Conservation (phyloP, 53 echinoderm and acorn worm species). For the Temnopleurus reevesii region DNA sequence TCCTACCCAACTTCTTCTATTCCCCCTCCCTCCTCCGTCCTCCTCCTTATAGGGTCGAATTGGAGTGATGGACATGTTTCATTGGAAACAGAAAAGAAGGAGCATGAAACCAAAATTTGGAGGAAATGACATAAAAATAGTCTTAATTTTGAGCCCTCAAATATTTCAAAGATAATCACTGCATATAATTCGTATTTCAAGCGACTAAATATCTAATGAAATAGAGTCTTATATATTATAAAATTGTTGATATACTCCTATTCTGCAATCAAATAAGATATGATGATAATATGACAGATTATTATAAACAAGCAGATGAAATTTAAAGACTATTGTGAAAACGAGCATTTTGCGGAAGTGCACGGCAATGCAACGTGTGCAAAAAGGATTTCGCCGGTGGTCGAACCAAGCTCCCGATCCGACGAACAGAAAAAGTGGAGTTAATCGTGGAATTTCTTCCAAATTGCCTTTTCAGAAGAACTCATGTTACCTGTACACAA, state of each 20-base stretch:
- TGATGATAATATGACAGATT: neutral
- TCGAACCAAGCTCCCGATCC: neutral
- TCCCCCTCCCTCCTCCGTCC: neutral
- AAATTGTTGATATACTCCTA: too few species aligned
- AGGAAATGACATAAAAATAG: too few species aligned
- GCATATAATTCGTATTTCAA: too few species aligned
- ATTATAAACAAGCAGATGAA: neutral
- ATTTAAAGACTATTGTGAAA: neutral
- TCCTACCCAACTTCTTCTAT: neutral
- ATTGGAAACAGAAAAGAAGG: too few species aligned
- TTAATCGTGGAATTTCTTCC: neutral
- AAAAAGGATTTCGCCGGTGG: neutral
- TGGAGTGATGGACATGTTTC: too few species aligned
- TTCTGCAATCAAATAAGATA: too few species aligned
- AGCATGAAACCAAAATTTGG: too few species aligned
- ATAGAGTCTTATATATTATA: too few species aligned
- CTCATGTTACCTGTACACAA: slow-evolving; percentile 85
- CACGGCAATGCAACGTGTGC: slow-evolving; percentile 52
- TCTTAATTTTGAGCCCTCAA: too few species aligned
- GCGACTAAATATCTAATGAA: too few species aligned
- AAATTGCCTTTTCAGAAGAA: neutral
- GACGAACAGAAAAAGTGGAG: neutral
- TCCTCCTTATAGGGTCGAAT: neutral
- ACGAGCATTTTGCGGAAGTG: slow-evolving; percentile 13
- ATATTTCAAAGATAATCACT: too few species aligned